Percentiles rank a stretch among this genome's conserved stretches.
Conservation (phyloP, 2,888 invertebrate genomes). For the Carcina quercana region DNA sequence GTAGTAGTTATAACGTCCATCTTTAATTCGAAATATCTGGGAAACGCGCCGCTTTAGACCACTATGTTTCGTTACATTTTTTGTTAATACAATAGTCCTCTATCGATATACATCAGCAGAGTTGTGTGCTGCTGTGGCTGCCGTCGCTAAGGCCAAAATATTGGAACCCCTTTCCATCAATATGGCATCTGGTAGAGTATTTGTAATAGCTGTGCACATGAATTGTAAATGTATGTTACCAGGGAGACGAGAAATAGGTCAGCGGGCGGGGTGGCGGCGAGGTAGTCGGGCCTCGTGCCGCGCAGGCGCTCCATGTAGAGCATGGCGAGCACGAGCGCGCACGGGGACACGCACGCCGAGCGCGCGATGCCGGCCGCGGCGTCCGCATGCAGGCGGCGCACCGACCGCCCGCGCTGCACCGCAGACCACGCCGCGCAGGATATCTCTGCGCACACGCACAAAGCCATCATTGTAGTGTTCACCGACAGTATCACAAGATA, state of each 20-base stretch:
- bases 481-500: not conserved
- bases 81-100: too few relatives aligned
- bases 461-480: not conserved
- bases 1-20: too few relatives aligned
- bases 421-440: conserved; percentile 90
- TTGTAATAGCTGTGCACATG: too few relatives aligned
- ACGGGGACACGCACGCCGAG: conserved; percentile 91
- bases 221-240: too few relatives aligned
- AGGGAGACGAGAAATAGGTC: conserved; percentile 96
- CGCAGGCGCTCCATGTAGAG: conserved; percentile 94
- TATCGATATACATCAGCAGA: too few relatives aligned
- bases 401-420: conserved; percentile 81
- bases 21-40: too few relatives aligned
- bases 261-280: conserved; percentile 87
- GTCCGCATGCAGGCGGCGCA: conserved; percentile 84
- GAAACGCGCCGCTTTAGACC: too few relatives aligned
- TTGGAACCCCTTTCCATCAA: too few relatives aligned
- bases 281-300: conserved; percentile 86
- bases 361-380: conserved; percentile 85
- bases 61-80: too few relatives aligned
- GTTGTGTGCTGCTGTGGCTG: too few relatives aligned
- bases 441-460: conserved; percentile 41
- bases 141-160: too few relatives aligned
- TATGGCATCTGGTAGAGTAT: too few relatives aligned
- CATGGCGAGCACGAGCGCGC: conserved; percentile 93